Conservation (phyloP, 2,113 vertebrate species). For the Hemicordylus capensis region DNA sequence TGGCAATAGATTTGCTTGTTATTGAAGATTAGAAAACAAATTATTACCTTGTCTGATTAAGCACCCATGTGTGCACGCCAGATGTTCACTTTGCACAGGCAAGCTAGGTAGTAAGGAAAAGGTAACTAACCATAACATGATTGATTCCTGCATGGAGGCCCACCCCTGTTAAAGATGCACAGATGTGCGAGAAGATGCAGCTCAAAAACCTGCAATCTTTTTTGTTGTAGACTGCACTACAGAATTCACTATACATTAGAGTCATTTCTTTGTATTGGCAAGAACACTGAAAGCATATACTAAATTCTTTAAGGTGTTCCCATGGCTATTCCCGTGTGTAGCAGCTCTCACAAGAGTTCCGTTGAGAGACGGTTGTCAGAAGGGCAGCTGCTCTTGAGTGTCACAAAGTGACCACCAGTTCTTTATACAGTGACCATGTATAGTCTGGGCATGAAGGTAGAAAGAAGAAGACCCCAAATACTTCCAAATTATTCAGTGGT, state of each 20-base stretch:
- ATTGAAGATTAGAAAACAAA: constrained; percentile 51
- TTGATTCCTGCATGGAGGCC: constrained; percentile 51
- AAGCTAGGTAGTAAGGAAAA: constrained; percentile 47
- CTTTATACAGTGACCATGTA: too few relatives aligned
- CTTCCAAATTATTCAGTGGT: too few relatives aligned
- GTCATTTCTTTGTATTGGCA: neutral
- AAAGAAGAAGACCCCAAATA: too few relatives aligned
- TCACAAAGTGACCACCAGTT: too few relatives aligned
- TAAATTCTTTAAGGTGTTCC: too few relatives aligned
- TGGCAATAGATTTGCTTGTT: constrained; percentile 39
- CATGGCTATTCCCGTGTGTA: too few relatives aligned
- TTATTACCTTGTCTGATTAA: constrained; percentile 56
- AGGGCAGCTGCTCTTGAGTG: too few relatives aligned
- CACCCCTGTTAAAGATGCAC: constrained; percentile 18
- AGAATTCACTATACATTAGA: neutral
- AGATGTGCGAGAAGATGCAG: constrained; percentile 19
- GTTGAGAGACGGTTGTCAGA: too few relatives aligned
- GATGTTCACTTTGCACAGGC: constrained; percentile 50
- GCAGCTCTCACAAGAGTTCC: too few relatives aligned
- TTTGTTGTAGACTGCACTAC: constrained; percentile 9
- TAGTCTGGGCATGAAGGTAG: too few relatives aligned
- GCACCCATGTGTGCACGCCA: constrained; percentile 50
- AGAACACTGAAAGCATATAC: too few relatives aligned
- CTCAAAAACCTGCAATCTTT: neutral
- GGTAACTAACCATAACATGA: constrained; percentile 53